A percentile compares a stretch with the other conserved stretches of the same genome.
Evolutionary conservation across 2,797 vertebrate species (phyloP).

Genomic region (Hemibagrus guttatus): DNA sequence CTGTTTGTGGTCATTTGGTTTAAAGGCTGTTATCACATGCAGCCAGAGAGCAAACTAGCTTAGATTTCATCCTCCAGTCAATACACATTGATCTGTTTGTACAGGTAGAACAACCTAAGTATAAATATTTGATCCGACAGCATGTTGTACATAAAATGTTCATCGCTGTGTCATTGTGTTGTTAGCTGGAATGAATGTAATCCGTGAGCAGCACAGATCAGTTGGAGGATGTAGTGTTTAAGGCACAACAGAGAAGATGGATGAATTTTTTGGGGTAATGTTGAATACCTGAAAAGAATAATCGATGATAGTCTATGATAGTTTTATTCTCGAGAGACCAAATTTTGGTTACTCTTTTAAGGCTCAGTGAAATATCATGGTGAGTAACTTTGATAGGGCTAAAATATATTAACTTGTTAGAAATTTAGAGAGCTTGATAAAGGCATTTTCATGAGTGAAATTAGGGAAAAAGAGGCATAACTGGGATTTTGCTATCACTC

Average conservation of each 20-base stretch:
- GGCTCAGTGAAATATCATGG: background rate
- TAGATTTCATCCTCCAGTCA: constrained; percentile 72
- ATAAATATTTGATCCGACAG: constrained; percentile 67
- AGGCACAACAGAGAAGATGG: background rate
- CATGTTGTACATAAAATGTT: constrained; percentile 5
- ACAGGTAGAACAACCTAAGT: constrained; percentile 64
- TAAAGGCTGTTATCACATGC: constrained; percentile 39
- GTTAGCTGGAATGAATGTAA: background rate
- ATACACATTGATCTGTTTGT: constrained; percentile 74
- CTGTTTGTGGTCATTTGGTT: constrained; percentile 10
- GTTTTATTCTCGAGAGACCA: background rate
- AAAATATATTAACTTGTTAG: background rate
- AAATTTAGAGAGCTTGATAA: constrained; percentile 47
- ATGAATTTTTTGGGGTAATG: background rate
- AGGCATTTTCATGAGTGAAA: constrained; percentile 61
- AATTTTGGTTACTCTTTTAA: background rate
- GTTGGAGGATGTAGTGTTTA: background rate
- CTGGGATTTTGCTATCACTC: constrained; percentile 40
- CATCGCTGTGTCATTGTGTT: background rate
- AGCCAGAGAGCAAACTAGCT: constrained; percentile 58
- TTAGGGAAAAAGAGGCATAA: constrained; percentile 19
- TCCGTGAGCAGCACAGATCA: background rate
- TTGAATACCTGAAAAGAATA: background rate
- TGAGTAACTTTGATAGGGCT: background rate
- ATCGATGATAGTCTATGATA: background rate